phyloP scores from a whole-genome alignment of 2,797 vertebrate genomes.

The Microctenopoma stevenorrisi region DNA sequence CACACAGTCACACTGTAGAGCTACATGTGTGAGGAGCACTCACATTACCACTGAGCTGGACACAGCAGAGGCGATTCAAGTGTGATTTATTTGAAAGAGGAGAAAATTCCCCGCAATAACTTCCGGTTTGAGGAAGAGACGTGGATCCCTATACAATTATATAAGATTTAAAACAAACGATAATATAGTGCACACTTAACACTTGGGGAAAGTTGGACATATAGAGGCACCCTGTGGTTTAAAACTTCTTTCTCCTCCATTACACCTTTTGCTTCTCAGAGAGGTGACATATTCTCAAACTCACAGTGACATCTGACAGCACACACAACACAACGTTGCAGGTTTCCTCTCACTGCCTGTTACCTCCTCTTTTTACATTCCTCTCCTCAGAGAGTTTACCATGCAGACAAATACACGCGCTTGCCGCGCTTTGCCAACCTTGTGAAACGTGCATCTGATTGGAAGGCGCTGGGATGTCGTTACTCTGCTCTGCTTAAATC shows the following conservation, averaged over 20 bases:
- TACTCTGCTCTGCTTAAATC: slow-evolving; percentile 69
- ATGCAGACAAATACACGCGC: slow-evolving; percentile 48
- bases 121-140: not conserved
- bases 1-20: not conserved
- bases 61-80: not conserved
- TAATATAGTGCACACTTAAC: not conserved
- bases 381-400: slow-evolving; percentile 40
- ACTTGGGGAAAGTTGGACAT: not conserved
- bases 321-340: slow-evolving; percentile 17
- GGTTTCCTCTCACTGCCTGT: slow-evolving; percentile 44
- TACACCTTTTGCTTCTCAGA: slow-evolving; percentile 18
- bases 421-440: slow-evolving; percentile 48
- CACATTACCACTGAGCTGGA: slow-evolving; percentile 16
- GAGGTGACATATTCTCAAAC: slow-evolving; percentile 36
- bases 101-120: not conserved
- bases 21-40: not conserved
- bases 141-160: not conserved
- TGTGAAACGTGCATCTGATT: slow-evolving; percentile 64
- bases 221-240: not conserved
- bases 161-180: not conserved
- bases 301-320: slow-evolving; percentile 48
- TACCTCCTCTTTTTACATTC: slow-evolving; percentile 30
- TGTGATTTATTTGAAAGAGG: not conserved
- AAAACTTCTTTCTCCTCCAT: not conserved
- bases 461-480: slow-evolving; percentile 61